Evolutionary conservation across 2,113 vertebrate species (phyloP).

Genomic region (Peromyscus leucopus): DNA sequence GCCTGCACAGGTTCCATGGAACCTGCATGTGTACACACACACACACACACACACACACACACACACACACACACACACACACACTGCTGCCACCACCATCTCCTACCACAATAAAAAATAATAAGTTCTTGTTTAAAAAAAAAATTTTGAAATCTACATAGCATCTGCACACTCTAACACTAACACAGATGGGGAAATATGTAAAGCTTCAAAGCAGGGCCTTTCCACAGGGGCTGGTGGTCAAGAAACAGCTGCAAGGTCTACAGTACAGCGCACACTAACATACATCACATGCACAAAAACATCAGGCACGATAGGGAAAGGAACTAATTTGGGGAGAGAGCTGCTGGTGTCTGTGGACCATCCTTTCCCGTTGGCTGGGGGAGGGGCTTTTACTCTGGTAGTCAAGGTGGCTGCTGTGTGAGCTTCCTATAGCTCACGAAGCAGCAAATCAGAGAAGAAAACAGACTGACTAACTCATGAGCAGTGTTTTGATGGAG

Average conservation of each 20-base stretch:
- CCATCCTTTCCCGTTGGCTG: not conserved
- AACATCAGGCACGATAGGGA: too few relatives aligned
- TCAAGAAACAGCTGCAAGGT: not conserved
- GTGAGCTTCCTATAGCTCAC: not conserved
- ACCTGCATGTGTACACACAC: not conserved
- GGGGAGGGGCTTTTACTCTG: not conserved
- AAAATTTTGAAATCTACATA: not conserved
- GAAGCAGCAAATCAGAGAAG: not conserved
- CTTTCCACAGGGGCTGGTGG: not conserved
- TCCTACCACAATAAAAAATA: not conserved
- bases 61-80: too few relatives aligned
- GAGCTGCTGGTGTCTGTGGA: accelerated
- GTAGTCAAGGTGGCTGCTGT: too few relatives aligned
- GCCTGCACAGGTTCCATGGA: not conserved
- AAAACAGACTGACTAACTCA: not conserved
- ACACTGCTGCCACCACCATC: too few relatives aligned
- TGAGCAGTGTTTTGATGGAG: not conserved
- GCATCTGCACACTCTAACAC: not conserved
- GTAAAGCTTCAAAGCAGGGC: not conserved
- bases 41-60: too few relatives aligned
- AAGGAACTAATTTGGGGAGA: not conserved
- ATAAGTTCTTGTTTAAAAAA: not conserved
- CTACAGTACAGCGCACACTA: too few relatives aligned
- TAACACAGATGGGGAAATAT: not conserved
- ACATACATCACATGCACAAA: not conserved